Percentiles rank a stretch among this genome's conserved stretches.
Evolutionary conservation across 2,888 invertebrate genomes (phyloP).

Genomic region (Drosophila mayaguana): DNA sequence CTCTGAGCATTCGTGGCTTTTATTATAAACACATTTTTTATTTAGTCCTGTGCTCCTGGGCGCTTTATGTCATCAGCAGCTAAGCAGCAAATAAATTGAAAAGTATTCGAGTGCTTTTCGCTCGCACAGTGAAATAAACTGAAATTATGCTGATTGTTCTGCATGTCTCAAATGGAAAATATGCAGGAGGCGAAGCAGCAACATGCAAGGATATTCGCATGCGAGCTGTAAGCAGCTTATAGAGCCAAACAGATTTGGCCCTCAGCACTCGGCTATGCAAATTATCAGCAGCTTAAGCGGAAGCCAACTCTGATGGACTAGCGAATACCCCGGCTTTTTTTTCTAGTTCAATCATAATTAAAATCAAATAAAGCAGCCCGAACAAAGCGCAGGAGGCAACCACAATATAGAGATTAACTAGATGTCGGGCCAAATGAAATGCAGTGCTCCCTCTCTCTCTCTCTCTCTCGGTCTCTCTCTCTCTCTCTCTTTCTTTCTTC

Average conservation of each 20-base stretch:
- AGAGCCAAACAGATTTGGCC: slow-evolving; percentile 22
- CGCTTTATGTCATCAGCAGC: slow-evolving; percentile 71
- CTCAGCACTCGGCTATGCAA: slow-evolving; percentile 55
- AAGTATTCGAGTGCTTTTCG: slow-evolving; percentile 53
- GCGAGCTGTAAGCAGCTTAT: slow-evolving; percentile 50
- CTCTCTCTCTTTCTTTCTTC: background rate
- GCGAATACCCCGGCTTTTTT: slow-evolving; percentile 1
- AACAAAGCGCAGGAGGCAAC: slow-evolving; percentile 23
- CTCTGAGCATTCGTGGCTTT: slow-evolving; percentile 4
- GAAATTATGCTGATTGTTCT: slow-evolving; percentile 77
- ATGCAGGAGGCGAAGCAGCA: slow-evolving; percentile 29
- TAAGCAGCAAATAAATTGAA: slow-evolving; percentile 70
- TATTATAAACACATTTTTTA: slow-evolving; percentile 19
- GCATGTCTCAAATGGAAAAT: slow-evolving; percentile 44
- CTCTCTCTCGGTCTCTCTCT: slow-evolving; percentile 10
- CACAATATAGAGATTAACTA: slow-evolving; percentile 45
- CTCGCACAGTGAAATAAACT: slow-evolving; percentile 30
- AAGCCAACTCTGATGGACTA: background rate
- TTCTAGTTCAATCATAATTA: slow-evolving; percentile 32
- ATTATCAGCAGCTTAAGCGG: slow-evolving; percentile 56
- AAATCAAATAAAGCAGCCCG: slow-evolving; percentile 26
- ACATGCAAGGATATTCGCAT: slow-evolving; percentile 41
- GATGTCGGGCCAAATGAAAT: slow-evolving; percentile 39
- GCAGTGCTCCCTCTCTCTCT: slow-evolving; percentile 20
- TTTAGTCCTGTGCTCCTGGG: slow-evolving; percentile 39